Base-by-base conservation (phyloP, 2,113 vertebrate species). In the Nothobranchius furzeri region DNA sequence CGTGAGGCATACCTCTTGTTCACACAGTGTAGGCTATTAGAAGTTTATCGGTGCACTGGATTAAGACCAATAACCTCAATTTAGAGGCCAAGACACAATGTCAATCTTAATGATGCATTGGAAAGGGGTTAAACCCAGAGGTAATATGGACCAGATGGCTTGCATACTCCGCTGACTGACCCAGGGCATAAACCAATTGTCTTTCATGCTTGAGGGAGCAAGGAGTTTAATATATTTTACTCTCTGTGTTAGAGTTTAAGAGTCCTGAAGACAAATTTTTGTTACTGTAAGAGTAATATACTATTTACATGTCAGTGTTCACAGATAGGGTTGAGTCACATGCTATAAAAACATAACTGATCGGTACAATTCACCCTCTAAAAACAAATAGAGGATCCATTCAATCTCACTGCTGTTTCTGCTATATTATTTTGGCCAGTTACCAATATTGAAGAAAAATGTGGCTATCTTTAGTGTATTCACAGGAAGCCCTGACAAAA, bases 61-160 rank as follows among this genome's bases (percentile, higher is more conserved):
- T 88, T 84, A 89, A 79, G 81, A 78, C 75, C 71, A 84, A 73
- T 79, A 79, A 82, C 77, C 75, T 80, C 81, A 71, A 86, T 85
- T 84, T 84, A 81, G 54, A 79, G 78, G 85, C 60, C 86, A 77
- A 64, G 78, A 73, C 64, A 80, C 49, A 55, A 58, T 70, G 73
- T 79, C 87, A 78, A 35, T 81, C 73, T 75, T 80, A 73, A 88
- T 85, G 72, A 81, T 83, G 85, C 70, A 81, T 73, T 70, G 70
- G 49, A 83, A 68, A 79, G 81, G 80, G 84, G 80, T 85, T 89
- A 87, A 79, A 76, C 66, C 47, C 73, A 72, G 65, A 85, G 72
- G 68, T 76, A 79, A 88, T 78, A 71, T 70, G 78, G 76, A 70
- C 78, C 77, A 73, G 70, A 64, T 79, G 76, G 71, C 63, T 54